These are phyloP conservation scores for Iselma pallidipennis DNA, from an alignment of 2,888 invertebrate species.

Conservation along the genomic window DNA sequence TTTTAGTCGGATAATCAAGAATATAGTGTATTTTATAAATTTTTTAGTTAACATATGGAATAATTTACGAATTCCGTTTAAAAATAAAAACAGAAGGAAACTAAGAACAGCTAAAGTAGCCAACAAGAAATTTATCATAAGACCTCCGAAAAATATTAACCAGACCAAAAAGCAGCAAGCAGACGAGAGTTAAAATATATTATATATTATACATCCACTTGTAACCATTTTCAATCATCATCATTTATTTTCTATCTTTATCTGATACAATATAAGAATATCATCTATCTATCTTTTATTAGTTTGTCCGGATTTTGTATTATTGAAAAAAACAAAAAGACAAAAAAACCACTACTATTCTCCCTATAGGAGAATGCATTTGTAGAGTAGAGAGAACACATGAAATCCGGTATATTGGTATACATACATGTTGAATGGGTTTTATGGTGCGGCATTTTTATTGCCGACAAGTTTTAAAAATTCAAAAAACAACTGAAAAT, in stretches of 20 bases:
- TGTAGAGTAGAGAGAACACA: not conserved
- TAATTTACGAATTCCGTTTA: not conserved
- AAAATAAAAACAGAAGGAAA: not conserved
- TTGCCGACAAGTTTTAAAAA: slow-evolving; percentile 56
- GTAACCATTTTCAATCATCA: not conserved
- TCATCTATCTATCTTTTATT: not conserved
- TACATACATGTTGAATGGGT: slow-evolving; percentile 24
- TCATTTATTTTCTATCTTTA: not conserved
- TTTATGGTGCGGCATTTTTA: slow-evolving; percentile 55
- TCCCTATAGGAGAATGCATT: not conserved
- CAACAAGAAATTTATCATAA: not conserved
- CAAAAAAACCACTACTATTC: not conserved
- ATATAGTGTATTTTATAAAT: no score
- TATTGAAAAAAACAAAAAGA: not conserved
- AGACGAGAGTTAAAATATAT: not conserved
- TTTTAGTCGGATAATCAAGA: no score
- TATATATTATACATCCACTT: not conserved
- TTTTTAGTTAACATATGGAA: no score
- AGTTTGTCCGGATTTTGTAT: not conserved
- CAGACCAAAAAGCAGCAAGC: not conserved
- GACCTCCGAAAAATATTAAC: not conserved
- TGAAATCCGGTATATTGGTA: not conserved
- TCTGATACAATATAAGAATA: not conserved
- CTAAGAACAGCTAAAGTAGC: not conserved
- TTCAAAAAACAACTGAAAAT: slow-evolving; percentile 56